Conservation (phyloP, 2,797 vertebrate species). For the Sylvia borin region DNA sequence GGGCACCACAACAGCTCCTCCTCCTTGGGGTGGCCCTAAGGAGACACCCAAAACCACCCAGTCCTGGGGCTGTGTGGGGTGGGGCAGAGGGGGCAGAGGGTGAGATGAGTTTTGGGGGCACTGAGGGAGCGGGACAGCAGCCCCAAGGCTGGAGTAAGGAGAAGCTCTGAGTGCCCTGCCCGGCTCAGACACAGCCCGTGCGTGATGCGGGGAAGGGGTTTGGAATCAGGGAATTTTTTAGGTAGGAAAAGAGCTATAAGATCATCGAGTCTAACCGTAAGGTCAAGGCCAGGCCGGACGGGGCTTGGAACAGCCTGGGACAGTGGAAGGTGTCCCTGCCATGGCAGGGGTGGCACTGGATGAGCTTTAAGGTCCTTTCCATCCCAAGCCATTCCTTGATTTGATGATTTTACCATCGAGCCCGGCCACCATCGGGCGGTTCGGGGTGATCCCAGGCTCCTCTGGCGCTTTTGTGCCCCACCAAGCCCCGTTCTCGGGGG, state of each 20-base stretch:
- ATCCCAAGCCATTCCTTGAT: neutral
- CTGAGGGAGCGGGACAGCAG: neutral
- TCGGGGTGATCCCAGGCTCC: neutral
- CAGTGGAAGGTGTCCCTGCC: neutral
- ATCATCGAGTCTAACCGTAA: accelerated
- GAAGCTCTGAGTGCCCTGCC: neutral
- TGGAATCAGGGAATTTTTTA: accelerated
- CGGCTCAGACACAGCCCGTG: accelerated
- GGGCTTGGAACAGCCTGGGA: neutral
- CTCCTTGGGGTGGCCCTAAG: neutral
- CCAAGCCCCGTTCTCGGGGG: accelerated
- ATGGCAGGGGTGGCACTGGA: neutral
- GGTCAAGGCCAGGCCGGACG: neutral
- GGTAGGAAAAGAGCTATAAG: neutral
- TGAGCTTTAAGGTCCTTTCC: neutral
- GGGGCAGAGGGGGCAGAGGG: neutral
- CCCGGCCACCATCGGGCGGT: accelerated
- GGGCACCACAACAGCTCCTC: accelerated
- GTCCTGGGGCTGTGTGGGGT: accelerated
- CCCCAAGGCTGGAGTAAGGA: accelerated
- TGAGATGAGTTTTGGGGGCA: accelerated
- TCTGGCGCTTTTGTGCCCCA: accelerated
- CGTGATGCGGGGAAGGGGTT: accelerated
- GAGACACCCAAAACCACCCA: accelerated
- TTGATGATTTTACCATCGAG: neutral